Evolutionary conservation across 2,888 invertebrate genomes (phyloP).

Genomic region (Therioaphis trifolii): DNA sequence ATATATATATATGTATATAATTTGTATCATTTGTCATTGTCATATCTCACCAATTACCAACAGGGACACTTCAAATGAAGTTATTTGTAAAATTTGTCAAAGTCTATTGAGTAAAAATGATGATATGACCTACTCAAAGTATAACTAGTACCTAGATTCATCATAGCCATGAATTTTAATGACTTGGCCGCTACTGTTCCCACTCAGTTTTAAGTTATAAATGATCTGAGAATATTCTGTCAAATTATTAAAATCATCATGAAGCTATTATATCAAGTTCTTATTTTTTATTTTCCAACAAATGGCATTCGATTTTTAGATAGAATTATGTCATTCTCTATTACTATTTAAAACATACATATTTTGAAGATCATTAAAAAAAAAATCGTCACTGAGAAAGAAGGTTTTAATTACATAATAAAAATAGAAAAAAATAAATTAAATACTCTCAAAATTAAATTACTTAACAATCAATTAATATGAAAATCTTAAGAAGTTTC

Average conservation of each 20-base stretch:
- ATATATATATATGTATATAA: not conserved
- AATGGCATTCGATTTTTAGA: not conserved
- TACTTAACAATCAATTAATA: not conserved
- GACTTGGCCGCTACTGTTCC: conserved; percentile 9
- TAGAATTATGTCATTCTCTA: not conserved
- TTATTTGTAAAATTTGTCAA: conserved; percentile 34
- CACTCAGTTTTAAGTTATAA: not conserved
- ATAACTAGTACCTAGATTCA: conserved; percentile 18
- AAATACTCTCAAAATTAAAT: too few species aligned
- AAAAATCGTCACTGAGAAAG: too few species aligned
- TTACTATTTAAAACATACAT: too few species aligned
- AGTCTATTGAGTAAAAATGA: conserved; percentile 34
- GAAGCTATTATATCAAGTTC: not conserved
- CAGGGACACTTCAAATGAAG: conserved; percentile 3
- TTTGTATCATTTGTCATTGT: conserved; percentile 2
- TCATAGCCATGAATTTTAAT: conserved; percentile 35
- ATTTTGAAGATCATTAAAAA: too few species aligned
- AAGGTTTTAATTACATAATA: too few species aligned
- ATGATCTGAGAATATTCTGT: not conserved
- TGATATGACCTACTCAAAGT: conserved; percentile 28
- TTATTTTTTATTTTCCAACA: not conserved
- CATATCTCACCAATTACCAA: conserved; percentile 11
- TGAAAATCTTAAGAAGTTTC: not conserved
- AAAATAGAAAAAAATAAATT: too few species aligned
- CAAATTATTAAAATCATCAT: not conserved